Percentiles rank a stretch among this genome's conserved stretches.
Evolutionary conservation across 1,140 invertebrate species (phyloP).

Genomic region (Anadara kagoshimensis): DNA sequence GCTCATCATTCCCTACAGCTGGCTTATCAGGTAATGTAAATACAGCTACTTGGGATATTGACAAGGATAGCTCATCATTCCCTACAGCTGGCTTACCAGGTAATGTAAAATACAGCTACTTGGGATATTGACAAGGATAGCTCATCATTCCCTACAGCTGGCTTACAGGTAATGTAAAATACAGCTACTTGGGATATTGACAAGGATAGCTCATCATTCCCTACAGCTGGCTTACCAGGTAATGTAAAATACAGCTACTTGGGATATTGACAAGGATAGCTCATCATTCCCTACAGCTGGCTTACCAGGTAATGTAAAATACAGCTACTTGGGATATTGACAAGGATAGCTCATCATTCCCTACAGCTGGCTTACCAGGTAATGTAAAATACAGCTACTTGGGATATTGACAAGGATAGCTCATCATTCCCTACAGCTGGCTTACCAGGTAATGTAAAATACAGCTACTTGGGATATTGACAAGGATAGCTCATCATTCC

Average conservation of each 20-base stretch:
- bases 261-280: slow-evolving; percentile 72
- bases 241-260: slow-evolving; percentile 67
- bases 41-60: slow-evolving; percentile 72
- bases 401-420: slow-evolving; percentile 72
- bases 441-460: slow-evolving; percentile 69
- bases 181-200: slow-evolving; percentile 71
- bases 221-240: slow-evolving; percentile 65
- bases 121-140: slow-evolving; percentile 71
- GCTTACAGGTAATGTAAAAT: slow-evolving; percentile 70
- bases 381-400: slow-evolving; percentile 67
- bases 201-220: slow-evolving; percentile 72
- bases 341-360: slow-evolving; percentile 72
- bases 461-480: slow-evolving; percentile 71
- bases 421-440: slow-evolving; percentile 70
- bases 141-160: slow-evolving; percentile 69
- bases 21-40: slow-evolving; percentile 67
- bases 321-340: slow-evolving; percentile 71
- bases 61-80: slow-evolving; percentile 73
- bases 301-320: slow-evolving; percentile 69
- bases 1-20: slow-evolving; percentile 70
- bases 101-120: slow-evolving; percentile 69
- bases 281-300: slow-evolving; percentile 70
- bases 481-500: slow-evolving; percentile 72
- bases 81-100: slow-evolving; percentile 63
- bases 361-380: slow-evolving; percentile 65